Evolutionary conservation across 1,140 invertebrate species (phyloP), one percentile per base, ranked within the genome.

Genomic region (Meteorus sp.): DNA sequence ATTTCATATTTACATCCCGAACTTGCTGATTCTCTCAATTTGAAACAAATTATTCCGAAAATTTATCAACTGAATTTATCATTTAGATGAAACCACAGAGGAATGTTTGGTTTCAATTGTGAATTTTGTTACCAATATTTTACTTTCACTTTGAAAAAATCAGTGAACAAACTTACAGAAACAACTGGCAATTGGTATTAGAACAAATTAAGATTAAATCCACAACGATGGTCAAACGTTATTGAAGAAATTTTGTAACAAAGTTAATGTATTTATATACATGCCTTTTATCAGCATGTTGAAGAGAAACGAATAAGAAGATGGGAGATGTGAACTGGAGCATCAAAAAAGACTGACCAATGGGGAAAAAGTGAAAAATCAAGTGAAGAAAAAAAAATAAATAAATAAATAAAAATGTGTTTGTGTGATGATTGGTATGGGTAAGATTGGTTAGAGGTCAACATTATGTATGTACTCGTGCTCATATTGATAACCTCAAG

Each of bases 241-340:
- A 29, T 65, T 56, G 23, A 65, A 43, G 63, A 61, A 63, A 48
- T 69, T 50, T 60, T 64, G 61, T 48, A 19, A 57, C 11, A 35
- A 61, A 60, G 53, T 63, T 62, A 33, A 29, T 47, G 64, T 72
- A 74, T 71, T 74, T 76, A 76, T 76, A 73, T 62, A 48, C 31
- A 35, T 45, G 33, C 20, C 11, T 58, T 62, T 71, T 68, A 71
- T 70, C 65, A 44, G 15, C 1, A n/a, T 64, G 54, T 55, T 6
- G n/a, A 27, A 29, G 47, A 45, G 52, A 31, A 60, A 52, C 51
- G 20, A n/a, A 45, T 11, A 17, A 45, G 22, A 25, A n/a, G 2
- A 25, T 15, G 15, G 25, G 39, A 45, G 27, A 31, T n/a, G n/a
- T n/a, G n/a, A n/a, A n/a, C n/a, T 44, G 52, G 37, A 31, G 15